Evolutionary conservation across 2,113 vertebrate species (phyloP).

Genomic region (Eubucco bourcierii): DNA sequence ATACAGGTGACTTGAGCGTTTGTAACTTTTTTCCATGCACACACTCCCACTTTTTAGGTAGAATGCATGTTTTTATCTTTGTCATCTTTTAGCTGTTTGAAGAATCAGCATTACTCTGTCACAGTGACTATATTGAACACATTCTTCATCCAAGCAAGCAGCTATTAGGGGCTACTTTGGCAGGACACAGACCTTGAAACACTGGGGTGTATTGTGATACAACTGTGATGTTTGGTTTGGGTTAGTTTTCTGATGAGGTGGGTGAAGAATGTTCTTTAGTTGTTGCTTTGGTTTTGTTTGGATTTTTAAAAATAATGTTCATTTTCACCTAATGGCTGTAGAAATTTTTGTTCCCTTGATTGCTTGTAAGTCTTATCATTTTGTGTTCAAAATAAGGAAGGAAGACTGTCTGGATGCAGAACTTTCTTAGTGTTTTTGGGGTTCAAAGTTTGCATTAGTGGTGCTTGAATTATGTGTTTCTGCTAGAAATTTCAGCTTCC

Average conservation of each 20-base stretch:
- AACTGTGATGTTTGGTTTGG: too few relatives aligned
- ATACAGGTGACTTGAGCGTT: accelerated
- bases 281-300: neutral
- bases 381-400: neutral
- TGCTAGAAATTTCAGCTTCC: neutral
- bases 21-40: neutral
- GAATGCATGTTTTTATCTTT: neutral
- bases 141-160: neutral
- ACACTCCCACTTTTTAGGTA: neutral
- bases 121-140: neutral
- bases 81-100: neutral
- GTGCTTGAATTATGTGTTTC: neutral
- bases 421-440: neutral
- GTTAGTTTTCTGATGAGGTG: neutral
- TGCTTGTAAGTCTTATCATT: neutral
- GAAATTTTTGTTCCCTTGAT: neutral
- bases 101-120: neutral
- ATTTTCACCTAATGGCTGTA: neutral
- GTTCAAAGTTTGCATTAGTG: neutral
- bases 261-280: neutral
- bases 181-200: neutral
- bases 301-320: neutral
- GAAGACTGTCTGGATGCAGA: neutral
- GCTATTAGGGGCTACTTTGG: neutral
- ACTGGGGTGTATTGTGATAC: neutral